Conservation (phyloP, 2,888 invertebrate species). For the Cyrtodaria siliqua region DNA sequence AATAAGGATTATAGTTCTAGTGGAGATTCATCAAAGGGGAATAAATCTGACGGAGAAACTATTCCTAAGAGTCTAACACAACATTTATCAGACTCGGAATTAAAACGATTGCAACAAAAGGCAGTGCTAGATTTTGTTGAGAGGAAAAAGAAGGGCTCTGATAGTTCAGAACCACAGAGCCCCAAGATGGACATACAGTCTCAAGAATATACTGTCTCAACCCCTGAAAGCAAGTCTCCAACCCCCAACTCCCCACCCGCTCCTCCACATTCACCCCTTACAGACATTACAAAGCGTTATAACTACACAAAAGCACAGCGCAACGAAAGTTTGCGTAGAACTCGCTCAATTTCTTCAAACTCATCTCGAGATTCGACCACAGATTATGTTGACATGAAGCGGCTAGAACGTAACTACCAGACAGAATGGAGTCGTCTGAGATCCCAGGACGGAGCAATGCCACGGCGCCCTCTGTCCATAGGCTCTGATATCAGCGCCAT, state of each 20-base stretch:
- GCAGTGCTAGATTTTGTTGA: constrained; percentile 93
- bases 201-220: constrained; percentile 37
- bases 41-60: constrained; percentile 61
- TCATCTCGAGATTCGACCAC: constrained; percentile 65
- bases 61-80: constrained; percentile 33
- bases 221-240: constrained; percentile 28
- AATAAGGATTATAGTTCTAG: constrained; percentile 55
- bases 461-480: constrained; percentile 66
- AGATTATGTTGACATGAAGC: constrained; percentile 78
- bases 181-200: constrained; percentile 22
- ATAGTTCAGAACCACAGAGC: constrained; percentile 49
- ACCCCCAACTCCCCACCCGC: constrained; percentile 14
- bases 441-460: constrained; percentile 61
- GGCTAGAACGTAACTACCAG: constrained; percentile 65
- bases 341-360: constrained; percentile 73
- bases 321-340: constrained; percentile 75
- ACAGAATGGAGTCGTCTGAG: constrained; percentile 80
- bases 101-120: constrained; percentile 94
- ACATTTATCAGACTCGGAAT: constrained; percentile 87
- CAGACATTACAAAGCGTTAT: constrained; percentile 60
- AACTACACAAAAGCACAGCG: constrained; percentile 71
- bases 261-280: constrained; percentile 40
- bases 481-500: constrained; percentile 65
- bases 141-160: constrained; percentile 87
- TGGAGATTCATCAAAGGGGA: constrained; percentile 63